phyloP scores from a whole-genome alignment of 2,888 invertebrate genomes.

The Sesia apiformis region DNA sequence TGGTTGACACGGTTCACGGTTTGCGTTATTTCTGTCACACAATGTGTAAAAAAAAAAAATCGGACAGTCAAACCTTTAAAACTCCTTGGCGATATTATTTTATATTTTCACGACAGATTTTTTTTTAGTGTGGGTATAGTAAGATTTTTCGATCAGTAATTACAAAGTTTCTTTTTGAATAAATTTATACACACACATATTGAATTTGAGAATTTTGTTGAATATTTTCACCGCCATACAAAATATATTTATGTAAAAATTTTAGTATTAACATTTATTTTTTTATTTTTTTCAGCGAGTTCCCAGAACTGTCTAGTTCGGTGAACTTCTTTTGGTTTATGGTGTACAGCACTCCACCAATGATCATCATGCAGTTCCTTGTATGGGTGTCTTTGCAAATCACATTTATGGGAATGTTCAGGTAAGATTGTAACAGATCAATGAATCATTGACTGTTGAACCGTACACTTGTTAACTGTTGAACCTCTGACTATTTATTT shows the following conservation, averaged over 20 bases:
- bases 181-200: no score
- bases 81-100: no score
- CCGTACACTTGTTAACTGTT: not conserved
- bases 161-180: no score
- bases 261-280: conserved; percentile 1
- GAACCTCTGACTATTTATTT: not conserved
- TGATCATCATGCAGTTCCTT: conserved; percentile 84
- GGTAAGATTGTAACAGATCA: no score
- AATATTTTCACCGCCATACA: not conserved
- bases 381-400: conserved; percentile 87
- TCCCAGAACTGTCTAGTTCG: conserved; percentile 66
- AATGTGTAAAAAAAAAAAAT: no score
- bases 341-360: conserved; percentile 88
- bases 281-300: conserved; percentile 34
- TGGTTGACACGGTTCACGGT: no score
- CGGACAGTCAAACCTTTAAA: no score
- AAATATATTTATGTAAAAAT: not conserved
- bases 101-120: no score
- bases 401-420: conserved; percentile 87
- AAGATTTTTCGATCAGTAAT: no score
- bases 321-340: conserved; percentile 91
- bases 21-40: no score
- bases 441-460: not conserved
- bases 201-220: no score
- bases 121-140: no score